Evolutionary conservation across 2,888 invertebrate species (phyloP), one percentile per base, ranked within the genome.

Genomic region (Mesoligia furuncula): DNA sequence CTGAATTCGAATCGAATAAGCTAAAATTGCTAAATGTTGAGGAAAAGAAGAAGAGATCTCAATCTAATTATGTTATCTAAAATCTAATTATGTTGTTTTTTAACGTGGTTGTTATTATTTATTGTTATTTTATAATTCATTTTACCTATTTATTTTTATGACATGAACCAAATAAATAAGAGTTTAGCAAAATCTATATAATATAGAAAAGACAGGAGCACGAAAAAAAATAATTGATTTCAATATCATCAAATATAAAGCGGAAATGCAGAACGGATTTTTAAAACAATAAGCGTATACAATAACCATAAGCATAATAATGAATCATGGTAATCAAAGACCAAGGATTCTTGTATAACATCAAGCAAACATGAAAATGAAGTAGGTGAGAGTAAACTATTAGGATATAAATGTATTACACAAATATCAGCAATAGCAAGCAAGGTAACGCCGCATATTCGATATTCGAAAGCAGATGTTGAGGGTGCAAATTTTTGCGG

Each of bases 401-500:
- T 54, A 45, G 45, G 11, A 11, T 54, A 54, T 9, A 48, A 73
- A 73, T n/a, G 51, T 59, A 39, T 75, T 76, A 11, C 57, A 61
- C 70, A 77, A 80, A 69, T 85, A 72, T 81, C 51, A 77, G 72
- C 65, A 84, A 85, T 81, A 77, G 54, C 71, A 81, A 77, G 59
- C 71, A 81, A 85, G 77, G 62, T 72, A 31, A 6, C 17, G 20
- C 54, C n/a, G 62, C 13, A 36, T 31, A 68, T 27, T 65, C 36
- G 9, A 27, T 76, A 62, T 65, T 57, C 57, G 27, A 45, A 45
- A 54, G 24, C 42, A 59, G 20, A 64, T 20, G 24, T 45, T 51
- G 9, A 48, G 2, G 7, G 36, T 57, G 42, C 2, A 61, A 54
- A 54, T 48, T 20, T 15, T 54, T 24, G 36, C 20, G 15, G 8